phyloP scores from a whole-genome alignment of 2,888 invertebrate species.

The Ganaspis brasiliensis region DNA sequence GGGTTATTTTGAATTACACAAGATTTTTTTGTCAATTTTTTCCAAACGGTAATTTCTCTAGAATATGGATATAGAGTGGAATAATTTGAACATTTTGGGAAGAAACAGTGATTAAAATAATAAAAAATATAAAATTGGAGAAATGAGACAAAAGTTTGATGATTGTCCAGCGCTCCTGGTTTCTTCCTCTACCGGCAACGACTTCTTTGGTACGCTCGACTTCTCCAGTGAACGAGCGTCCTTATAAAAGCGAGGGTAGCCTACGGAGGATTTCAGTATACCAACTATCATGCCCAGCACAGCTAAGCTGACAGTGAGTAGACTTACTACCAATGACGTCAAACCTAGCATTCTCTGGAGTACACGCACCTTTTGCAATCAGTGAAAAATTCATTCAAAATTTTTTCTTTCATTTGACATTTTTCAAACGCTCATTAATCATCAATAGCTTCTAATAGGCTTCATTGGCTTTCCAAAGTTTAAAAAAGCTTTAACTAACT shows the following conservation, averaged over 20 bases:
- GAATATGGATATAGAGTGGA: no score
- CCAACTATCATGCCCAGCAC: conserved; percentile 78
- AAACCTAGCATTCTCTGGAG: conserved; percentile 34
- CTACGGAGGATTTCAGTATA: conserved; percentile 64
- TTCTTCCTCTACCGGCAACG: conserved; percentile 52
- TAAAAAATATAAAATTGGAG: background rate
- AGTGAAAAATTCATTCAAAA: conserved; percentile 8
- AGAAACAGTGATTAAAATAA: background rate
- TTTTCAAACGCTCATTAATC: no score
- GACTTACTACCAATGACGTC: conserved; percentile 47
- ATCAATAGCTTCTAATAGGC: no score
- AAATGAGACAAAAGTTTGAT: conserved; percentile 43
- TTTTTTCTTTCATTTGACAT: background rate
- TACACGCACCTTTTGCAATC: conserved; percentile 19
- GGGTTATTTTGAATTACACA: no score
- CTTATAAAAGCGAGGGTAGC: conserved; percentile 79
- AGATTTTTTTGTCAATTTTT: no score
- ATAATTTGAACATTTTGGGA: background rate
- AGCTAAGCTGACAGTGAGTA: conserved; percentile 79
- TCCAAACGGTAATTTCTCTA: no score
- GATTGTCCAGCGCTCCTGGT: conserved; percentile 49
- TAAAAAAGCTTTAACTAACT: background rate
- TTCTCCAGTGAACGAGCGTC: conserved; percentile 59
- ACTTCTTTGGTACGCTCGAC: conserved; percentile 58
- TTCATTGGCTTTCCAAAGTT: no score